Evolutionary conservation across 2,888 invertebrate genomes (phyloP), one percentile per base, ranked within the genome.

Genomic region (Harpalus rufipes): DNA sequence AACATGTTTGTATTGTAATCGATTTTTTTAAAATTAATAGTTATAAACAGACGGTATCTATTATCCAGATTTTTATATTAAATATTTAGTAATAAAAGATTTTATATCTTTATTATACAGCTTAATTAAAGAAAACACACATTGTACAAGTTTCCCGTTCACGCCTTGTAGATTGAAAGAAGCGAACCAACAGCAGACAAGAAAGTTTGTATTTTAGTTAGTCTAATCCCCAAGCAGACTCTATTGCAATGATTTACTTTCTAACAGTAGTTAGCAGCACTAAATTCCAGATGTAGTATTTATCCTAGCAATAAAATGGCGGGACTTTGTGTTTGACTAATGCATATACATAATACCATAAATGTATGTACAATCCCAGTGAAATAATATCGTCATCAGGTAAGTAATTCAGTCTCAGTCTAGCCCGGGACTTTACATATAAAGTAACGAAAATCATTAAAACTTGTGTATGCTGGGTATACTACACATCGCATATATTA

Each of bases 381-480:
- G 72, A 44, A 74, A 74, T 74, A 74, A 74, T 44, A 74, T 74
- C 44, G 72, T 74, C 72, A 74, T 74, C 44, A 74, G 72, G 72
- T 74, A 44, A 74, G 41, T 74, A 74, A 74, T 74, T 41, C 72
- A 10, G 3, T 32, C n/a, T 32, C 68, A 63, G 68, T 68, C 32
- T 68, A 39, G 39, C 6, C 39, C 14, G 32, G 68, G 10, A 59
- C 56, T 78, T 78, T 78, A 78, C 78, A 78, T 78, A 78, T 58
- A 56, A 78, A 78, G 78, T 78, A 78, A 78, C 78, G 78, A 78
- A 78, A 78, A 78, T 78, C 78, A 78, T 78, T 78, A 78, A 78
- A 78, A 78, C 78, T 78, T 78, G 76, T 78, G 72, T 44, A n/a
- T 41, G 72, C n/a, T 32, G 68, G 25, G 63, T 39, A 72, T 12